Base-by-base conservation (phyloP, 2,113 vertebrate species). In the Tragulus kanchil region DNA sequence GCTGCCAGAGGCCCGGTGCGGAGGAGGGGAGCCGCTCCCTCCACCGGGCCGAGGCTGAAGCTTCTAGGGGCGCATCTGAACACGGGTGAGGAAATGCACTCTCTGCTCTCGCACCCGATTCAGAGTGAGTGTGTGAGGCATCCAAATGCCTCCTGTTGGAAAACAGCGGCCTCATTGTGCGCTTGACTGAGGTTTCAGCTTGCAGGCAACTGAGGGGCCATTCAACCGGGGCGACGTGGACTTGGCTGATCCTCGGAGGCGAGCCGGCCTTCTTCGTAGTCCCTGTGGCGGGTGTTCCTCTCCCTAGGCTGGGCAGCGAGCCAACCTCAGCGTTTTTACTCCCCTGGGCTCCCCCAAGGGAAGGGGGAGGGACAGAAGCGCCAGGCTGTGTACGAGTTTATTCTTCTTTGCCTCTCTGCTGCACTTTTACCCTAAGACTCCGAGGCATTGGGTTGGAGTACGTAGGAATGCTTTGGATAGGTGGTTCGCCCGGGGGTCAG, bases 151-250 rank as follows among this genome's bases (percentile, higher is more conserved):
- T 97, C 82, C 95, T 83, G 93, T 95, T 10, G 3, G 94, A 36
- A 95, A 96, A 98, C 98, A 98, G 93, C 69, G 62, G 93, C 94
- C 62, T 93, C 93, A 94, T 98, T 98, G 96, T 98, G 94, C 87
- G 36, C 81, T 73, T 93, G 89, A 92, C 95, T 97, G 97, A 96
- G 94, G 93, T 94, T 98, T 96, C 97, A 97, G 97, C 97, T 96
- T 89, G 71, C 94, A 90, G 94, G 96, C 98, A 93, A 97, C 97
- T 98, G 97, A 98, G 97, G 93, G 91, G 10, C 78, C 91, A 96
- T 98, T 98, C 95, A 98, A 93, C 93, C 48, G 50, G 87, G 50
- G 91, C 23, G 4, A 56, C 28, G 6, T 12, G 52, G 92, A 93
- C 94, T 95, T 97, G 96, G 95, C 96, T 81, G 69, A 65, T 64